phyloP scores from a whole-genome alignment of 2,888 invertebrate genomes.

The Caenorhabditis zanzibari region DNA sequence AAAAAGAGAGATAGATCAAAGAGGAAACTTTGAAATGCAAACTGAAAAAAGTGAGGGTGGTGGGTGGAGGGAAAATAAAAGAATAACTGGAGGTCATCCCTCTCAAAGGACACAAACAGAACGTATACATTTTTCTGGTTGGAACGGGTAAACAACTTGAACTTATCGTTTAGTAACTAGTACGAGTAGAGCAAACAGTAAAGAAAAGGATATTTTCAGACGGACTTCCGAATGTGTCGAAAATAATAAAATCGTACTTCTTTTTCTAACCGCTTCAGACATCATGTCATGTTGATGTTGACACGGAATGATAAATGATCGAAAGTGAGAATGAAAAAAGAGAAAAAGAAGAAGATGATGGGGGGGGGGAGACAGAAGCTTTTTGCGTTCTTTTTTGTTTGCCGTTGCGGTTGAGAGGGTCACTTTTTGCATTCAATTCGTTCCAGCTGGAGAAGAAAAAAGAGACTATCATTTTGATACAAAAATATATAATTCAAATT shows the following conservation, averaged over 20 bases:
- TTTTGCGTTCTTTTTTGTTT: slow-evolving; percentile 43
- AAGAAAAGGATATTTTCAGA: slow-evolving; percentile 20
- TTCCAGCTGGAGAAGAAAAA: slow-evolving; percentile 17
- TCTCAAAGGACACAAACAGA: slow-evolving; percentile 32
- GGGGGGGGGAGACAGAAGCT: slow-evolving; percentile 13
- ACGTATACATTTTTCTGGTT: slow-evolving; percentile 13
- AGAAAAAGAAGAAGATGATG: background rate
- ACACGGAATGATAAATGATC: slow-evolving; percentile 45
- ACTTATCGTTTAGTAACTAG: background rate
- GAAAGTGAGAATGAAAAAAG: slow-evolving; percentile 25
- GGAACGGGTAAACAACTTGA: slow-evolving; percentile 35
- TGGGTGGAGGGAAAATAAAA: slow-evolving; percentile 2
- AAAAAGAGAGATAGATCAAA: slow-evolving; percentile 29
- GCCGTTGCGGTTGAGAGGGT: slow-evolving; percentile 26
- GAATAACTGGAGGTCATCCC: slow-evolving; percentile 49
- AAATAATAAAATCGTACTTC: slow-evolving; percentile 33
- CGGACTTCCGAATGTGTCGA: slow-evolving; percentile 19
- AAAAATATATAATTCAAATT: slow-evolving; percentile 23
- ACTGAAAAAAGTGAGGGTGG: slow-evolving; percentile 11
- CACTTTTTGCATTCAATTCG: slow-evolving; percentile 12
- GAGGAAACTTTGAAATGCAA: slow-evolving; percentile 33
- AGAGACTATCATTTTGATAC: background rate
- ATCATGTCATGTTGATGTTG: slow-evolving; percentile 34
- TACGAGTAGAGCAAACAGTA: slow-evolving; percentile 25
- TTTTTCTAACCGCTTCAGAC: slow-evolving; percentile 31